phyloP scores from a whole-genome alignment of 2,888 invertebrate genomes.

The Omphaloscelis lunosa region DNA sequence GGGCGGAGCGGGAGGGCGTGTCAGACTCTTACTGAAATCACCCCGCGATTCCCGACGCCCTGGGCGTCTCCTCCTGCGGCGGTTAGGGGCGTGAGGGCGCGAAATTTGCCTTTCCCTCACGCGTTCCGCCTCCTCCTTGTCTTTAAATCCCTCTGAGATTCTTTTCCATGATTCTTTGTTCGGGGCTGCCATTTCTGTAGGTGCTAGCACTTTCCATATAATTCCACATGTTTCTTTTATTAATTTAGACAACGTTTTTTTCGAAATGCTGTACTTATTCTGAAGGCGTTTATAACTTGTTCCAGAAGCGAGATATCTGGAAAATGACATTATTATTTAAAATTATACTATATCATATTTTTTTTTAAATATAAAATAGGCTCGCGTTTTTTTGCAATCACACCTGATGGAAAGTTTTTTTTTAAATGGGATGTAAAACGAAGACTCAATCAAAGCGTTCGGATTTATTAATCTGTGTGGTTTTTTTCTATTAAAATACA shows the following conservation, averaged over 20 bases:
- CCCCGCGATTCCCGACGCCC: too few relatives aligned
- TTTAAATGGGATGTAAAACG: slow-evolving; percentile 35
- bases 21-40: too few relatives aligned
- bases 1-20: too few relatives aligned
- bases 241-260: slow-evolving; percentile 53
- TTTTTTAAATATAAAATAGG: slow-evolving; percentile 1
- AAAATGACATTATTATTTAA: slow-evolving; percentile 47
- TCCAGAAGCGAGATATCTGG: slow-evolving; percentile 53
- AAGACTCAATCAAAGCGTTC: slow-evolving; percentile 47
- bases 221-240: slow-evolving; percentile 58
- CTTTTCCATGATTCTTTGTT: slow-evolving; percentile 54
- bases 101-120: too few relatives aligned
- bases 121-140: too few relatives aligned
- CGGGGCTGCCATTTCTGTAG: slow-evolving; percentile 58
- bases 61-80: too few relatives aligned
- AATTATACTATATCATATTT: slow-evolving; percentile 20
- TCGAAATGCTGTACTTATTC: slow-evolving; percentile 58
- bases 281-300: slow-evolving; percentile 56
- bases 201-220: slow-evolving; percentile 53
- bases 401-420: not conserved
- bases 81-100: too few relatives aligned
- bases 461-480: slow-evolving; percentile 48
- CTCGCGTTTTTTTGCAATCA: slow-evolving; percentile 1
- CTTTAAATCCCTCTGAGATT: slow-evolving; percentile 50
- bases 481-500: slow-evolving; percentile 46